Percentiles rank a stretch among this genome's conserved stretches.
Conservation (phyloP, 2,113 vertebrate genomes). For the Lanius collurio region DNA sequence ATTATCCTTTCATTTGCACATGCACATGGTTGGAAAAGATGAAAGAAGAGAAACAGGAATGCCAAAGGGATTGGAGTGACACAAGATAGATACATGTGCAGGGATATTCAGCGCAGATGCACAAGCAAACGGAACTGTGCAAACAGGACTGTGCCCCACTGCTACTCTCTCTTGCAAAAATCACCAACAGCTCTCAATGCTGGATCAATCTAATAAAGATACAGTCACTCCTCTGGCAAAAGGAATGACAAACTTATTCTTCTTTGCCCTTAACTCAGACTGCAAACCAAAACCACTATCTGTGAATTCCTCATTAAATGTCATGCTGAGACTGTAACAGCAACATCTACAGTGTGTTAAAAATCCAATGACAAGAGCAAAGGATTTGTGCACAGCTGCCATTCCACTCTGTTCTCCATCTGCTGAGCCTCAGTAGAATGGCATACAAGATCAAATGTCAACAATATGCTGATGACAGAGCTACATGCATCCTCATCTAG, state of each 20-base stretch:
- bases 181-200: background rate
- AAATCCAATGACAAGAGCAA: conserved; percentile 36
- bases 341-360: background rate
- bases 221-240: background rate
- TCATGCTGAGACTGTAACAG: background rate
- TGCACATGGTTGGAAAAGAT: background rate
- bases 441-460: conserved; percentile 51
- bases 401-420: background rate
- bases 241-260: background rate
- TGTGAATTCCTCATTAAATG: conserved; percentile 10
- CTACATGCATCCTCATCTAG: conserved; percentile 3
- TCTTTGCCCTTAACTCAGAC: background rate
- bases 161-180: background rate
- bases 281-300: background rate
- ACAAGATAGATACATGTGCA: background rate
- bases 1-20: background rate
- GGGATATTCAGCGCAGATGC: background rate
- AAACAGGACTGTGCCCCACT: background rate
- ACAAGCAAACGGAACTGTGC: background rate
- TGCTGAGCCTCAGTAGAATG: background rate
- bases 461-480: conserved; percentile 44
- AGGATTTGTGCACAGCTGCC: background rate
- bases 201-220: background rate
- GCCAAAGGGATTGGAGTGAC: background rate
- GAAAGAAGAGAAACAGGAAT: background rate